phyloP scores from a whole-genome alignment of 2,113 vertebrate genomes.

The Mohoua ochrocephala region DNA sequence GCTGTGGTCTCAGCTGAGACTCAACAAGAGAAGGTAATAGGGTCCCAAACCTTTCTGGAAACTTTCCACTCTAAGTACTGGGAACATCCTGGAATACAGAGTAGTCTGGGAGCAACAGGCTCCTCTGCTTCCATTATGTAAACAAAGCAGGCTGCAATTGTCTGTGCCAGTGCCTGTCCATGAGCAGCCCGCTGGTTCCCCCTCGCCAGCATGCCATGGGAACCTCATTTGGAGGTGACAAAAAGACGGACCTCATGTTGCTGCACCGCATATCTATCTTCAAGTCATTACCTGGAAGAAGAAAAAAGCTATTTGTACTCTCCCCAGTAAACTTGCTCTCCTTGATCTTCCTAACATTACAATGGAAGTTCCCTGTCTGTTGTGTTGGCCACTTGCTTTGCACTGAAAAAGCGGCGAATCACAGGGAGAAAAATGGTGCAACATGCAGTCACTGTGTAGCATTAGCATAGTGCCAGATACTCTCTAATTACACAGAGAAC shows the following conservation, averaged over 20 bases:
- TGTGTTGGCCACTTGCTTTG: accelerated
- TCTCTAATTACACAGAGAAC: background rate
- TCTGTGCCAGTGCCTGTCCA: background rate
- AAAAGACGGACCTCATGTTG: background rate
- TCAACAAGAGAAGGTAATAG: background rate
- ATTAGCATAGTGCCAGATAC: background rate
- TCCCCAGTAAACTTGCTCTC: background rate
- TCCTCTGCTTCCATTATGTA: background rate
- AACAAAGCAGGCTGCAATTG: background rate
- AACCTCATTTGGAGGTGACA: background rate
- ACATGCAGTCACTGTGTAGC: background rate
- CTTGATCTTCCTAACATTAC: background rate
- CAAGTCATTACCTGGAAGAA: background rate
- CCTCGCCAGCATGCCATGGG: accelerated
- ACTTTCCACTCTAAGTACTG: background rate
- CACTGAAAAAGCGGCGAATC: background rate
- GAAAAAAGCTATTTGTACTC: slow-evolving; percentile 24
- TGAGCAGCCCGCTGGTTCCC: background rate
- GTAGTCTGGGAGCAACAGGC: background rate
- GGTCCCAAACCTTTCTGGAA: background rate
- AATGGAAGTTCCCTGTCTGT: background rate
- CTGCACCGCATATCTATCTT: background rate
- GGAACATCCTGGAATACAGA: background rate
- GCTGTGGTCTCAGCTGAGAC: background rate
- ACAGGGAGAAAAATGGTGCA: background rate